phyloP scores from a whole-genome alignment of 2,888 invertebrate species.

The Thysanoteuthis rhombus region DNA sequence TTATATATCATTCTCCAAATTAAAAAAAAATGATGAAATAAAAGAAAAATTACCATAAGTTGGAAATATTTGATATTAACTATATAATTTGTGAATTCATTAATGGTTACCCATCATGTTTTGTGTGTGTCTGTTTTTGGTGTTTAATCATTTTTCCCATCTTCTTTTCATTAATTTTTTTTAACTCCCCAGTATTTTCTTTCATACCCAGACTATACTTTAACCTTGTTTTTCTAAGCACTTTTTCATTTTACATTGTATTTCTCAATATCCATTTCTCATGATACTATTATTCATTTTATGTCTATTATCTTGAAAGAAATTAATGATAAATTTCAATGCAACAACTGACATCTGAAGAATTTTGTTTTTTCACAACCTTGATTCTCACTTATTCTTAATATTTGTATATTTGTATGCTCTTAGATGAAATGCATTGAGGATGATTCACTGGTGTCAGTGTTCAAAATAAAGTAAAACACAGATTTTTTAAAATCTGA shows the following conservation, averaged over 20 bases:
- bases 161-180: not conserved
- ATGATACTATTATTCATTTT: not conserved
- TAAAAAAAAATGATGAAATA: not conserved
- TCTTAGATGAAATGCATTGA: not conserved
- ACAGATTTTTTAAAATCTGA: not conserved
- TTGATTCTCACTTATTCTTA: not conserved
- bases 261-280: not conserved
- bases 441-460: not conserved
- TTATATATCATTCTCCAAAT: not conserved
- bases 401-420: not conserved
- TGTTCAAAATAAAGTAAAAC: not conserved
- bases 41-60: not conserved
- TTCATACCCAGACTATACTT: not conserved
- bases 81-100: not conserved
- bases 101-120: not conserved
- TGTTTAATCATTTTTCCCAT: not conserved
- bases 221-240: constrained; percentile 13
- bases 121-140: constrained; percentile 19
- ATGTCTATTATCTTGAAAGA: not conserved
- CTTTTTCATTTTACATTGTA: constrained; percentile 28
- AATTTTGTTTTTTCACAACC: not conserved
- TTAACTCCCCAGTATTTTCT: not conserved
- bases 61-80: not conserved
- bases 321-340: not conserved
- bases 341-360: not conserved